Percentiles rank a stretch among this genome's conserved stretches.
Evolutionary conservation across 2,888 invertebrate species (phyloP).

Genomic region (Sabellastarte sp.): DNA sequence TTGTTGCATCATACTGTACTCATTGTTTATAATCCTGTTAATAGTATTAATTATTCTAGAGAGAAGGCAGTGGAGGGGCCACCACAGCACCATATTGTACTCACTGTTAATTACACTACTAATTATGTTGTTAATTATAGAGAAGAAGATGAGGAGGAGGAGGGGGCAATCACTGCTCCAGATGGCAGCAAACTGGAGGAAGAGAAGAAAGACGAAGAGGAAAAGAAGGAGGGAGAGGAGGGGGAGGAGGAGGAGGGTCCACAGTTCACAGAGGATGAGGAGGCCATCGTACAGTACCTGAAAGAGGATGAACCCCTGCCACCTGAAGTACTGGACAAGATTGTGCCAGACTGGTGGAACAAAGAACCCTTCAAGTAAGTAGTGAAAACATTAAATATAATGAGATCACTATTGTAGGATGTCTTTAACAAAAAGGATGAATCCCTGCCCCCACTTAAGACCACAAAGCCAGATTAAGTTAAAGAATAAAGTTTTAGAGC

Average conservation of each 20-base stretch:
- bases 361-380: constrained; percentile 50
- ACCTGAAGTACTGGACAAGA: constrained; percentile 51
- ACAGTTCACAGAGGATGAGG: constrained; percentile 56
- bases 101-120: no score
- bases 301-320: constrained; percentile 54
- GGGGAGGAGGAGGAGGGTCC: constrained; percentile 37
- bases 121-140: no score
- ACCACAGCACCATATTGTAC: no score
- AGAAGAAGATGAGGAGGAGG: constrained; percentile 36
- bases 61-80: no score
- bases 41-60: no score
- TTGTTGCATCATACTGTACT: neutral
- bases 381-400: no score
- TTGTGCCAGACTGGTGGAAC: constrained; percentile 55
- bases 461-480: no score
- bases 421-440: no score
- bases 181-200: constrained; percentile 37
- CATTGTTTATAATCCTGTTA: constrained; percentile 1
- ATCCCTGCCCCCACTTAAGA: no score
- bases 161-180: constrained; percentile 37
- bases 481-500: no score
- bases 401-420: no score
- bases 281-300: constrained; percentile 55
- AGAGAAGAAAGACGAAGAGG: constrained; percentile 17
- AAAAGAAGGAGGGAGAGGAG: constrained; percentile 4